Conservation (phyloP, 2,113 vertebrate genomes). For the Andinoacara biseriatus region DNA sequence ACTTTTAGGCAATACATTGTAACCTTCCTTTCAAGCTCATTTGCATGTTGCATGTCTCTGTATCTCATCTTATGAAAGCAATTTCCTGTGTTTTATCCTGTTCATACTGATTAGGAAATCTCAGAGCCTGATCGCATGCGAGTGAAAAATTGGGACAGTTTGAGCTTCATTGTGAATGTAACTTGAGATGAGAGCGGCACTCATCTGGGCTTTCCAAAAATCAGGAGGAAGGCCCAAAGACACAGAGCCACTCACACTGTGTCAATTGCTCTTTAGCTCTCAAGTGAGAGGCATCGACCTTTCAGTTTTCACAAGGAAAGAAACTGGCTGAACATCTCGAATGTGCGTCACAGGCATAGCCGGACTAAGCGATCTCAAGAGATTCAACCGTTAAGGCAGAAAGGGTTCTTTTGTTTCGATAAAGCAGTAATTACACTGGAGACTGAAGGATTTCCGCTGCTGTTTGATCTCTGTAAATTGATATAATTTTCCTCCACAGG, state of each 20-base stretch:
- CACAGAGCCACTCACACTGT: conserved; percentile 49
- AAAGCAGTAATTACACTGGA: conserved; percentile 65
- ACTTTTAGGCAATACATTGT: neutral
- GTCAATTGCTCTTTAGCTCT: conserved; percentile 49
- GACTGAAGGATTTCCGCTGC: conserved; percentile 66
- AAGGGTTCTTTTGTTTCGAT: conserved; percentile 62
- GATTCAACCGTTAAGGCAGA: conserved; percentile 60
- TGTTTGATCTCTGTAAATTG: conserved; percentile 68
- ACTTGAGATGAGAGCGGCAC: conserved; percentile 29
- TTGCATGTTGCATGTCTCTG: neutral
- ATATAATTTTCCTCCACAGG: conserved; percentile 61
- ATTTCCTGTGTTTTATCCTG: neutral
- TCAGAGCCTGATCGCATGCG: conserved; percentile 8
- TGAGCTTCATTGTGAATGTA: conserved; percentile 27
- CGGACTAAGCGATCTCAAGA: conserved; percentile 52
- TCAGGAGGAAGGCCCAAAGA: conserved; percentile 50
- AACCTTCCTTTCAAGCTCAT: neutral
- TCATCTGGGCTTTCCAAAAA: conserved; percentile 51
- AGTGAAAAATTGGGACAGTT: conserved; percentile 26
- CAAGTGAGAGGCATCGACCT: conserved; percentile 46
- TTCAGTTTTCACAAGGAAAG: conserved; percentile 36
- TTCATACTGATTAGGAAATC: conserved; percentile 19
- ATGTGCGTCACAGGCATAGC: conserved; percentile 33
- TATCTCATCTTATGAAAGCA: conserved; percentile 1
- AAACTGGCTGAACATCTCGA: conserved; percentile 57